Conservation (phyloP, 2,797 vertebrate genomes). For the Melanotaenia pygmaea region DNA sequence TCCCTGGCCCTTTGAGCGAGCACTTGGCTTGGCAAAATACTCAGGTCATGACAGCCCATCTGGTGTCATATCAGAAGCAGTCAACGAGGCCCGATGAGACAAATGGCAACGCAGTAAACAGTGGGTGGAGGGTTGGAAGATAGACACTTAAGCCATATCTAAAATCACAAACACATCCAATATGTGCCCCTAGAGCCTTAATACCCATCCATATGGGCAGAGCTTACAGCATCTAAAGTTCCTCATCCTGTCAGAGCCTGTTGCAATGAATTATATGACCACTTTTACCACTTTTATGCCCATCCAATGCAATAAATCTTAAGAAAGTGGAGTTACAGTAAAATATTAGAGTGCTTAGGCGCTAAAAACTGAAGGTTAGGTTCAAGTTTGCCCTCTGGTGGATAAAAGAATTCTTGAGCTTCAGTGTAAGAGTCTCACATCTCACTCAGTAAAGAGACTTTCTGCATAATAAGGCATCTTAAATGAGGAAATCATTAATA, state of each 20-base stretch:
- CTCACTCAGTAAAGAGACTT: constrained; percentile 21
- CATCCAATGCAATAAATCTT: constrained; percentile 11
- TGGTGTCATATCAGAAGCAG: constrained; percentile 64
- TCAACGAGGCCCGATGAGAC: constrained; percentile 66
- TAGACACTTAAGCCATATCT: constrained; percentile 42
- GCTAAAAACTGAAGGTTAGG: constrained; percentile 16
- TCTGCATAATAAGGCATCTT: constrained; percentile 39
- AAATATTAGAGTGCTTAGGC: constrained; percentile 6
- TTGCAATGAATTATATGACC: not conserved
- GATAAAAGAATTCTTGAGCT: constrained; percentile 34
- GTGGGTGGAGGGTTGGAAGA: constrained; percentile 25
- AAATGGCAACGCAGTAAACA: constrained; percentile 53
- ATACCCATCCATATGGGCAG: constrained; percentile 19
- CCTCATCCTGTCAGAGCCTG: constrained; percentile 11
- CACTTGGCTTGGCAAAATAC: constrained; percentile 57
- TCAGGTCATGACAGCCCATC: constrained; percentile 74
- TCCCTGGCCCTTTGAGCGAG: constrained; percentile 60
- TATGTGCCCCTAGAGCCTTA: constrained; percentile 23
- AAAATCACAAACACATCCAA: constrained; percentile 55
- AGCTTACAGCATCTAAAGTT: constrained; percentile 11
- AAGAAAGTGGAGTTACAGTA: not conserved
- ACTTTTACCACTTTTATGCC: not conserved
- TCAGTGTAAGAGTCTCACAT: not conserved
- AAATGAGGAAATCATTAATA: constrained; percentile 31
- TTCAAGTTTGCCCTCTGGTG: constrained; percentile 50